Conservation (phyloP, 2,113 vertebrate species). For the Grantiella picta region DNA sequence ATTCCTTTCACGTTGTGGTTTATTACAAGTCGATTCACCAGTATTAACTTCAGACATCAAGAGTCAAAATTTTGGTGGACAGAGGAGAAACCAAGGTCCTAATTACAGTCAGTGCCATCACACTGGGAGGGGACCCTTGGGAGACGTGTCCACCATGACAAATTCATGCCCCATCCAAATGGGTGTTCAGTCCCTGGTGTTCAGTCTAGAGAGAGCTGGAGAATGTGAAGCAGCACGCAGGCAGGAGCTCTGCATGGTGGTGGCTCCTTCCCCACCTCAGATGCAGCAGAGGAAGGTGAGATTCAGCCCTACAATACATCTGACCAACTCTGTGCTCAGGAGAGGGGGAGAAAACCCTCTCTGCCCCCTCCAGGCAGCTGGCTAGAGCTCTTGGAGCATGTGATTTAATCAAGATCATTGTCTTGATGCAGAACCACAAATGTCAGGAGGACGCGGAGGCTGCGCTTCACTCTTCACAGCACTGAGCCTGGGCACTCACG, state of each 20-base stretch:
- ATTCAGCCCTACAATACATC: neutral
- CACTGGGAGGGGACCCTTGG: neutral
- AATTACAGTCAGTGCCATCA: fast-evolving
- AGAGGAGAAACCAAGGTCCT: neutral
- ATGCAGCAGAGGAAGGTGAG: neutral
- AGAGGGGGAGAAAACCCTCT: neutral
- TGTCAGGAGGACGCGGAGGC: neutral
- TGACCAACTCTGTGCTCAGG: neutral
- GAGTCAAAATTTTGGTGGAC: neutral
- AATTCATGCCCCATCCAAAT: neutral
- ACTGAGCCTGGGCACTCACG: fast-evolving
- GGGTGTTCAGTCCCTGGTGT: neutral
- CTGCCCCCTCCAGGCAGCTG: neutral
- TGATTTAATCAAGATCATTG: conserved; percentile 57
- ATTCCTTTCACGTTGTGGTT: fast-evolving
- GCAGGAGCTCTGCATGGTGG: neutral
- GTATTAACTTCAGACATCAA: neutral
- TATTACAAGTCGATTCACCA: neutral
- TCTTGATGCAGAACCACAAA: neutral
- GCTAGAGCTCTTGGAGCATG: conserved; percentile 20
- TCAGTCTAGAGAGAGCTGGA: neutral
- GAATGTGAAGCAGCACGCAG: neutral
- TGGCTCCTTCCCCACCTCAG: neutral
- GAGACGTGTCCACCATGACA: neutral
- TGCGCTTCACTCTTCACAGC: fast-evolving